Base-by-base conservation (phyloP, 2,113 vertebrate genomes). In the Mola mola region DNA sequence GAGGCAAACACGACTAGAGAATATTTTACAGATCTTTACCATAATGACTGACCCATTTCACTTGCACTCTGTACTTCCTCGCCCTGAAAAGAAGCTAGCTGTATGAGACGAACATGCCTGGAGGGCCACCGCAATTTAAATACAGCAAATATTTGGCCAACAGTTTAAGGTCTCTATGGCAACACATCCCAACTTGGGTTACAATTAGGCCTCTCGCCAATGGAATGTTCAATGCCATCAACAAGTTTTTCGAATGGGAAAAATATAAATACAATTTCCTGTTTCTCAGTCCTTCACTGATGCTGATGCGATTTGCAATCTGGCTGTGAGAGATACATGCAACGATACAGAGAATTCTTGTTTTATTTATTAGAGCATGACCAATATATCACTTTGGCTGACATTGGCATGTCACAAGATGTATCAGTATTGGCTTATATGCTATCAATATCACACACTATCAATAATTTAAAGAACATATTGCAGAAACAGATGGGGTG, bases 141-240 rank as follows among this genome's bases (percentile, higher is more conserved):
- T 52, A 70, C 47, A 37, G 79, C 58, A 88, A 89, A 89, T 88
- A 89, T 90, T 87, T 87, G 82, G 66, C 53, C 44, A 79, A 65
- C 44, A 66, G 67, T 71, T 63, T 65, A 41, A 49, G 6, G 67
- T 78, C 63, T 16, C 82, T 56, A 88, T 62, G 58, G 81, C 47
- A 88, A 88, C 89, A 87, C 64, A 81, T 79, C 66, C 72, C 64
- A 5, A 75, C 42, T 19, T 56, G 38, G 15, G 55, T 68, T 55
- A 56, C 37, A 65, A 46, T 4, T 56, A 49, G 37, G 33, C 44
- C 60, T 52, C 22, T 36, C 24, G 21, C 31, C 17, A 2, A 2
- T 3, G 10, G n/a, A 16, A 42, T 46, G 15, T 28, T 31, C 15
- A 43, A 9, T 16, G 41, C 12, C 41, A 43, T 4, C n/a, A n/a